Evolutionary conservation across 2,113 vertebrate species (phyloP).

Genomic region (Anolis carolinensis): DNA sequence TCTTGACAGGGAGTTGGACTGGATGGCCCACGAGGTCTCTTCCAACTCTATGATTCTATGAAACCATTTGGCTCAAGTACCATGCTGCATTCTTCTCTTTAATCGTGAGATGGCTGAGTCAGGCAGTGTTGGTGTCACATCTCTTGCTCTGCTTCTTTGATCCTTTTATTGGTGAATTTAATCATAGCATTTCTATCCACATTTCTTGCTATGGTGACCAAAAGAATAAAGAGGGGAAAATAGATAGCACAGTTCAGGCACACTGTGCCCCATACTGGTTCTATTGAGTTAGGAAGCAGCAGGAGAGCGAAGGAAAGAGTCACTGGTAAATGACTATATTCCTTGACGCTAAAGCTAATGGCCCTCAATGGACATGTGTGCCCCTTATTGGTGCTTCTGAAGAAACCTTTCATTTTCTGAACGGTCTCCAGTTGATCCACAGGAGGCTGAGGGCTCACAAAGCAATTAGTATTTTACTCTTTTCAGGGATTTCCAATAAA

Average conservation of each 20-base stretch:
- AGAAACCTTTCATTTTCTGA: neutral
- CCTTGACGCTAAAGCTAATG: neutral
- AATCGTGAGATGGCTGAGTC: neutral
- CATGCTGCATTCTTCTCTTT: neutral
- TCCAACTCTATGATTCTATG: no score
- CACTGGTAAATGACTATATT: constrained; percentile 19
- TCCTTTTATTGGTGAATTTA: constrained; percentile 13
- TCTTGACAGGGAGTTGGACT: no score
- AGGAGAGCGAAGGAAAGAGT: accelerated
- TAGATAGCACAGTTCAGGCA: neutral
- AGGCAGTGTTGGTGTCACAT: neutral
- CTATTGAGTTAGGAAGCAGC: neutral
- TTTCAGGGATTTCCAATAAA: neutral
- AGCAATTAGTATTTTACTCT: constrained; percentile 10
- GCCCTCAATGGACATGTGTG: neutral
- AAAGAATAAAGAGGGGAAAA: neutral
- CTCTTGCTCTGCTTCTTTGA: neutral
- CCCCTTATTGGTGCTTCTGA: neutral
- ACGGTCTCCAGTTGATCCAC: neutral
- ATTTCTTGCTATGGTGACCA: neutral
- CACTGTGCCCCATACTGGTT: neutral
- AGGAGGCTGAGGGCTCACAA: neutral
- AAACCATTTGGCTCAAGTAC: neutral
- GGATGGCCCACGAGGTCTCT: no score
- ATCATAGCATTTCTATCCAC: neutral